phyloP scores from a whole-genome alignment of 2,888 invertebrate genomes.

The Caenorhabditis sp. region DNA sequence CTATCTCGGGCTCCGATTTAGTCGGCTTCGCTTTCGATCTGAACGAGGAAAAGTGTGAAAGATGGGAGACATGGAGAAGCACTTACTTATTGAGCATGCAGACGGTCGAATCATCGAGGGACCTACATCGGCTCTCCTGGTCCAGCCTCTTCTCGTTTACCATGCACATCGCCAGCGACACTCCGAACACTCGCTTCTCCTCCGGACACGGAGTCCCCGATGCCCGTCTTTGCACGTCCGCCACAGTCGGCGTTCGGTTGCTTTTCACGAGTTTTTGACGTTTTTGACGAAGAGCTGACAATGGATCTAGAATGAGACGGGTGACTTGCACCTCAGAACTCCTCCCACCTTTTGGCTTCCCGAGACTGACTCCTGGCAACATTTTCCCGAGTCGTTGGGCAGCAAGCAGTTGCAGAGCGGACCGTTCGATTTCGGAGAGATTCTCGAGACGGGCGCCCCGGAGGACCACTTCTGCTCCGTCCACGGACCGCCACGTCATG shows the following conservation, averaged over 20 bases:
- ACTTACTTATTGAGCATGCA: constrained; percentile 42
- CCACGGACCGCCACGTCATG: constrained; percentile 65
- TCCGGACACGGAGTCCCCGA: constrained; percentile 49
- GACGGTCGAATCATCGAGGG: constrained; percentile 62
- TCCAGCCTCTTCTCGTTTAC: constrained; percentile 85
- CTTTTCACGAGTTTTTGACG: constrained; percentile 83
- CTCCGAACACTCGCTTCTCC: constrained; percentile 85
- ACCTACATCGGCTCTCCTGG: constrained; percentile 63
- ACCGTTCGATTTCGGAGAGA: constrained; percentile 87
- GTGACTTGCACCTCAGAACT: constrained; percentile 28
- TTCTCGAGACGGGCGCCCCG: constrained; percentile 85
- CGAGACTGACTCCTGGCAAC: constrained; percentile 62
- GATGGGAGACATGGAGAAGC: background rate
- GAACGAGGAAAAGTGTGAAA: background rate
- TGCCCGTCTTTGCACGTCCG: constrained; percentile 70
- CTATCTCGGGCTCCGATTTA: constrained; percentile 63
- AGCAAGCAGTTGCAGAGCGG: constrained; percentile 86
- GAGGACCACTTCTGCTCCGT: constrained; percentile 84
- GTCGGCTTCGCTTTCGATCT: constrained; percentile 58
- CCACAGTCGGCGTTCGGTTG: constrained; percentile 86
- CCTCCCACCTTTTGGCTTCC: constrained; percentile 58
- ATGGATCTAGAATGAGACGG: constrained; percentile 53
- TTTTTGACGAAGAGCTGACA: constrained; percentile 69
- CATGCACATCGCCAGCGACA: constrained; percentile 88
- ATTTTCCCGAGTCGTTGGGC: constrained; percentile 86